Percentiles rank a stretch among this genome's conserved stretches.
Evolutionary conservation across 1,140 invertebrate genomes (phyloP).

Genomic region (Tenebrio molitor): DNA sequence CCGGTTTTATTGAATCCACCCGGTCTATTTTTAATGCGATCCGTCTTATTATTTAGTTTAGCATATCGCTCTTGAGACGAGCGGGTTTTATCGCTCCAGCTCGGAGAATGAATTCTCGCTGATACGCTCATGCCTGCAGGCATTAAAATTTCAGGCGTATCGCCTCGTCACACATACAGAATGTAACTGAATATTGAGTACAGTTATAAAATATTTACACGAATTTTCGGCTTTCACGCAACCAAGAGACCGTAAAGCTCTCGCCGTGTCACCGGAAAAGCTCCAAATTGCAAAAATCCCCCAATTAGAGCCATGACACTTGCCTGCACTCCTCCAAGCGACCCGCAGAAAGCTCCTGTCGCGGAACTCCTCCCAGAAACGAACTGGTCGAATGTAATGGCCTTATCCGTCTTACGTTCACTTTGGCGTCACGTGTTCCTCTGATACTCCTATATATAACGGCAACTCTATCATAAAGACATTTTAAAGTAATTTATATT

Average conservation of each 20-base stretch:
- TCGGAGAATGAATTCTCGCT: constrained; percentile 11
- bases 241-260: constrained; percentile 4
- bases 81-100: constrained; percentile 6
- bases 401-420: constrained; percentile 41
- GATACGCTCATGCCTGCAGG: constrained; percentile 36
- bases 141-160: constrained; percentile 46
- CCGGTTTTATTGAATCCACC: constrained; percentile 8
- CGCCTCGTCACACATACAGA: constrained; percentile 28
- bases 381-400: constrained; percentile 20
- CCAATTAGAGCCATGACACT: constrained; percentile 14
- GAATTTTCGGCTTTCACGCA: constrained; percentile 40
- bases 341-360: neutral
- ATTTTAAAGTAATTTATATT: constrained; percentile 39
- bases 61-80: constrained; percentile 30
- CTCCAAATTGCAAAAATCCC: constrained; percentile 2
- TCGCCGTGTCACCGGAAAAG: neutral
- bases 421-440: constrained; percentile 41
- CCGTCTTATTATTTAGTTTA: constrained; percentile 25
- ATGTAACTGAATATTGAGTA: constrained; percentile 44
- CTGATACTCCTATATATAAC: constrained; percentile 37
- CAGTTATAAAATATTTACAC: constrained; percentile 43
- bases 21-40: neutral
- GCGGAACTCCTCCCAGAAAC: neutral
- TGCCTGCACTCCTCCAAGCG: neutral
- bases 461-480: constrained; percentile 39